Evolutionary conservation across 2,113 vertebrate genomes (phyloP), one percentile per base, ranked within the genome.

Genomic region (Dasyprocta punctata): DNA sequence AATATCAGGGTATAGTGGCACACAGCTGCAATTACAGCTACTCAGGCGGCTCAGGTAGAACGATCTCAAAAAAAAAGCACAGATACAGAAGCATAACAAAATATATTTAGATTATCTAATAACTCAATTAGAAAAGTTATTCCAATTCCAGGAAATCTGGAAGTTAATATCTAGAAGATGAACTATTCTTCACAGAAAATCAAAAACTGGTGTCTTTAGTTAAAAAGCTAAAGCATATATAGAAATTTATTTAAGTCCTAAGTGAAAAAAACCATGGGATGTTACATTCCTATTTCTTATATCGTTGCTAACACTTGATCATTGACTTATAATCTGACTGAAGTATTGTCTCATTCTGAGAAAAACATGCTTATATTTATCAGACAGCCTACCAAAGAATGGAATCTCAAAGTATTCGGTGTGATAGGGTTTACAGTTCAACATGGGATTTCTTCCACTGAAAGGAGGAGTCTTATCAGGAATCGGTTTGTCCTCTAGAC

Each of bases 91-190:
- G 14, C 73, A 89, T 78, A 4, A 54, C 24, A 96, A 78, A 77
- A 58, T 67, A 65, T 86, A 63, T 36, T 81, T 71, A 69, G 7
- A 20, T 92, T 52, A 92, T 82, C 47, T 85, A 65, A 8, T 81
- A 75, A 93, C 82, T 96, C 61, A 83, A 82, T 89, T 86, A 49
- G 33, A 5, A 92, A 95, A 71, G 14, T 81, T 90, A 82, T 88
- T 94, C 14, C 13, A 94, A 38, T 82, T 75, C 24, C 26, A 90
- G 44, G 83, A 88, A 90, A 65, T 91, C 85, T 36, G 88, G 69
- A 94, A 73, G 22, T 87, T 87, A 86, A 60, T 60, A 1, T 88
- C 28, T 56, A 75, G 36, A 94, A 84, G 28, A 49, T 71, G 1
- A 3, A 78, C 6, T 89, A 47, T 38, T 24, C 30, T 92, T 71